Percentiles rank a stretch among this genome's conserved stretches.
These are phyloP conservation scores for Intellagama lesueurii DNA, from an alignment of 2,797 vertebrate species.

Conservation along the genomic window DNA sequence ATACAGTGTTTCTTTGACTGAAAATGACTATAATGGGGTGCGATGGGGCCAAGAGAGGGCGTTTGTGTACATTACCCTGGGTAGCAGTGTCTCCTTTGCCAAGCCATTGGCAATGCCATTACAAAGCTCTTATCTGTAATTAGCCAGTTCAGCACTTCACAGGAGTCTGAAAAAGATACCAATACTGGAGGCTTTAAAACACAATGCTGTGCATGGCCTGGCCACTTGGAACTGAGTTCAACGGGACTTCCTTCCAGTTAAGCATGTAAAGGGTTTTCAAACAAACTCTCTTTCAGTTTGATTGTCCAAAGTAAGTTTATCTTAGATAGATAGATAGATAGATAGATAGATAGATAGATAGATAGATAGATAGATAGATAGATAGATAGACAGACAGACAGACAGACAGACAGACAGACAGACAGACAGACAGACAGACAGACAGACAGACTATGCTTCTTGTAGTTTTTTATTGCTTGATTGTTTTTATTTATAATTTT, in stretches of 20 bases:
- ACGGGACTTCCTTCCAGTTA: not conserved
- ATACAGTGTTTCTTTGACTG: not conserved
- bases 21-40: not conserved
- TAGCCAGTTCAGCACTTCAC: not conserved
- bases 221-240: too few species aligned
- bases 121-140: not conserved
- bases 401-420: too few species aligned
- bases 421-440: too few species aligned
- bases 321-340: too few species aligned
- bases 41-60: too few species aligned
- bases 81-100: not conserved
- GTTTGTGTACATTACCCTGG: not conserved
- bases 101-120: not conserved
- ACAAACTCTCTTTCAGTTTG: not conserved
- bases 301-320: not conserved
- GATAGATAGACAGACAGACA: too few species aligned
- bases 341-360: too few species aligned
- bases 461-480: too few species aligned
- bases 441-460: too few species aligned
- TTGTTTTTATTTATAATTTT: too few species aligned
- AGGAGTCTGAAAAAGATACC: not conserved
- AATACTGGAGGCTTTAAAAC: not conserved
- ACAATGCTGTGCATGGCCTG: not conserved
- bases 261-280: not conserved
- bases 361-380: too few species aligned